Conservation (phyloP, 23 tunicate genomes). For the Halocynthia aurantium region DNA sequence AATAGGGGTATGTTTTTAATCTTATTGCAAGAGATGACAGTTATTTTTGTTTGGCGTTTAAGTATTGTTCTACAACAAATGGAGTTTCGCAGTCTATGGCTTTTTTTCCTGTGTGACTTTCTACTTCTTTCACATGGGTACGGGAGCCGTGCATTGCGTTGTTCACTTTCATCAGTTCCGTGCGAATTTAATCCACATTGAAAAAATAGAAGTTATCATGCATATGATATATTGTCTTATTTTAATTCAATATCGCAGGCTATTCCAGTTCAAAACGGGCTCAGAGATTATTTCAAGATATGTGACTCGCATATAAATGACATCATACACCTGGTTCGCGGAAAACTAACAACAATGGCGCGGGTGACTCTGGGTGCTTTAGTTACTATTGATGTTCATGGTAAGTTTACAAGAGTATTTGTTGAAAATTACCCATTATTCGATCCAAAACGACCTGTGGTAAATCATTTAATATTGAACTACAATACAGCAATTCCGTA, state of each 20-base stretch:
- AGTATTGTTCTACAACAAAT: too few species aligned
- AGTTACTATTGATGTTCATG: conserved; percentile 90
- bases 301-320: conserved; percentile 81
- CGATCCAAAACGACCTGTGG: too few species aligned
- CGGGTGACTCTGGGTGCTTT: conserved; percentile 83
- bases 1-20: background rate
- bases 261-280: conserved; percentile 50
- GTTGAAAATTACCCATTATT: background rate
- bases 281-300: conserved; percentile 48
- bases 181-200: background rate
- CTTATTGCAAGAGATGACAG: too few species aligned
- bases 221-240: background rate
- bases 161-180: conserved; percentile 37
- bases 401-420: conserved; percentile 24
- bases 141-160: conserved; percentile 49
- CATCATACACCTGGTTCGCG: conserved; percentile 82
- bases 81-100: conserved; percentile 40
- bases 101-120: conserved; percentile 67
- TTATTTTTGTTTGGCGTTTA: too few species aligned
- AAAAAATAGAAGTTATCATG: background rate
- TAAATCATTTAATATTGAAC: too few species aligned
- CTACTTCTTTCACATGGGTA: conserved; percentile 30
- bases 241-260: conserved; percentile 24
- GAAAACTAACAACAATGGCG: conserved; percentile 79
- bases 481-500: background rate